A percentile compares a stretch with the other conserved stretches of the same genome.
phyloP scores from a whole-genome alignment of 1,140 invertebrate species.

The Drosophila rufa region DNA sequence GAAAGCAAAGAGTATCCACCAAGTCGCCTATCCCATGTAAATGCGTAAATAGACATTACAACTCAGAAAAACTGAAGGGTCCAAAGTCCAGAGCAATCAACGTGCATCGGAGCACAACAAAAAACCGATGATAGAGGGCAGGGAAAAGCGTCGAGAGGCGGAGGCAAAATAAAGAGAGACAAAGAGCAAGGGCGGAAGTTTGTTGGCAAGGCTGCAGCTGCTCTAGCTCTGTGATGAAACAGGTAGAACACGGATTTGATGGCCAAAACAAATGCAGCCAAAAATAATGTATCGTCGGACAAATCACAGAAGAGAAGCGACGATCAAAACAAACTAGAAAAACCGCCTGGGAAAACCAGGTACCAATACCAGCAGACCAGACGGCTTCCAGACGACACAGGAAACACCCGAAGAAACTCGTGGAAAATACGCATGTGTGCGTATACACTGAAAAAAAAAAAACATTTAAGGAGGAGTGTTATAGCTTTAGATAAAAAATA shows the following conservation, averaged over 20 bases:
- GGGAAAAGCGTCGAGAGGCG: background rate
- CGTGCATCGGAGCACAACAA: constrained; percentile 36
- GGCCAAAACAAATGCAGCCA: constrained; percentile 25
- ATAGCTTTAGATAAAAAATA: background rate
- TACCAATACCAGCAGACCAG: constrained; percentile 41
- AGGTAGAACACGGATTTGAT: constrained; percentile 24
- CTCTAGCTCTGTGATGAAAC: constrained; percentile 13
- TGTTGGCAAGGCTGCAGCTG: constrained; percentile 12
- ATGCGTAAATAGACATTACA: constrained; percentile 33
- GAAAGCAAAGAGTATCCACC: constrained; percentile 2
- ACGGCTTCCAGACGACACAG: constrained; percentile 45
- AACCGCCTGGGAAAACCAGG: constrained; percentile 51
- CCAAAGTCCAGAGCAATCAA: constrained; percentile 60
- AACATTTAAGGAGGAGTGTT: too few relatives aligned
- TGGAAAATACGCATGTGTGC: constrained; percentile 13
- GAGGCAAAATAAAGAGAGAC: constrained; percentile 17
- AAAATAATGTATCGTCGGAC: constrained; percentile 2
- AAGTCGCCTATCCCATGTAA: constrained; percentile 1
- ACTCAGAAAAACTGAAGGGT: constrained; percentile 38
- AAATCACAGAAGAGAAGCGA: constrained; percentile 39
- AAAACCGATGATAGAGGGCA: constrained; percentile 6
- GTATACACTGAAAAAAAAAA: constrained; percentile 3
- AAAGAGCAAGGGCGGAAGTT: constrained; percentile 37
- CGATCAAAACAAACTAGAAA: constrained; percentile 74
- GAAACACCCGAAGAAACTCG: constrained; percentile 28